These are phyloP conservation scores for Cydia splendana DNA, from an alignment of 1,140 invertebrate species.

Conservation along the genomic window DNA sequence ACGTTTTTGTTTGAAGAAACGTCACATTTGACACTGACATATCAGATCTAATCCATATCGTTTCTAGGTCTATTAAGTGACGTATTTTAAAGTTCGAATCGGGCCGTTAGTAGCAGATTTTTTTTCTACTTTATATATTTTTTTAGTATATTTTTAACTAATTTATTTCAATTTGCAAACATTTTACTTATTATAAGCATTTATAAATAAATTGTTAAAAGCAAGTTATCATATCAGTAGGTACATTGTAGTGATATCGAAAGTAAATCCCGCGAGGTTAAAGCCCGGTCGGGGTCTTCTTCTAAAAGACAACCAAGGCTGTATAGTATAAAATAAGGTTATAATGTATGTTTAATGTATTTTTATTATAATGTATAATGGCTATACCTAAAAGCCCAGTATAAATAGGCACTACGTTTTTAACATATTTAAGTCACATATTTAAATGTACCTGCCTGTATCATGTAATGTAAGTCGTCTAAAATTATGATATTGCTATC, in stretches of 20 bases:
- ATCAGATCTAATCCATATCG: too few relatives aligned
- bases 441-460: not conserved
- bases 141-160: not conserved
- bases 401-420: not conserved
- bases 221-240: not conserved
- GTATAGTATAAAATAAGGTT: slow-evolving; percentile 10
- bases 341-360: slow-evolving; percentile 8
- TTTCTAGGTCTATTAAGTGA: too few relatives aligned
- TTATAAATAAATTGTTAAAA: not conserved
- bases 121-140: too few relatives aligned
- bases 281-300: slow-evolving; percentile 32
- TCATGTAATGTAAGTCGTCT: too few relatives aligned
- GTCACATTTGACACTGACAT: too few relatives aligned
- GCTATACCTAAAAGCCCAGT: not conserved
- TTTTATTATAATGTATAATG: not conserved
- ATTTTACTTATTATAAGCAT: not conserved
- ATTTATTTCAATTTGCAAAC: not conserved
- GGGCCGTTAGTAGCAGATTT: not conserved
- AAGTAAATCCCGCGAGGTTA: slow-evolving; percentile 35
- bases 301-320: slow-evolving; percentile 28
- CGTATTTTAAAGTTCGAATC: too few relatives aligned
- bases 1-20: too few relatives aligned
- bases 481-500: too few relatives aligned
- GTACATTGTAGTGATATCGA: slow-evolving; percentile 27
- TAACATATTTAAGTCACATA: not conserved